Base-by-base conservation (phyloP, 2,888 invertebrate genomes). In the Stenodera caucasica region DNA sequence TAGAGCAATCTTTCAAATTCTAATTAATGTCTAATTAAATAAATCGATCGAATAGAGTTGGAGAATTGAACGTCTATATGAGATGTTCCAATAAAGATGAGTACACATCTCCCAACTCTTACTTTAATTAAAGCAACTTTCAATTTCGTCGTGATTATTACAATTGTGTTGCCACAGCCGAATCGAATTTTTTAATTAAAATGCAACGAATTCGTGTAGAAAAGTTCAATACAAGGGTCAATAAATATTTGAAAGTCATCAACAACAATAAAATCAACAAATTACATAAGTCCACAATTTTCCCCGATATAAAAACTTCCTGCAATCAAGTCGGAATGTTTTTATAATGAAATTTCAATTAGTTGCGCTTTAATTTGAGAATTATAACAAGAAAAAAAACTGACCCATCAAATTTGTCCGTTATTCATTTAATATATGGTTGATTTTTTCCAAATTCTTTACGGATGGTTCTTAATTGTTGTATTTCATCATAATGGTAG, bases 291-390 rank as follows among this genome's bases (percentile, higher is more conserved):
- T 21, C n/a, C n/a, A n/a, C n/a, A n/a, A n/a, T n/a, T n/a, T n/a
- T n/a, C n/a, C n/a, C n/a, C n/a, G n/a, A n/a, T n/a, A n/a, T n/a
- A n/a, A n/a, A n/a, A n/a, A n/a, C n/a, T n/a, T n/a, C n/a, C n/a
- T n/a, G n/a, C n/a, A n/a, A n/a, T n/a, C n/a, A n/a, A n/a, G n/a
- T n/a, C n/a, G n/a, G n/a, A n/a, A n/a, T n/a, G n/a, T n/a, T n/a
- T n/a, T n/a, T n/a, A n/a, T n/a, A n/a, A n/a, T n/a, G n/a, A n/a
- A 45, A 15, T 45, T 45, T 45, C 45, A 21, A 45, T 45, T 45
- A 3, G 45, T 45, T 11, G 21, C 45, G 45, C 45, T 21, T 45
- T 45, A 45, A 18, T 45, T 18, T 29, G 8, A 29, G 8, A 29
- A 29, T 6, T 29, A 29, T 8, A 29, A 29, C 29, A 29, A 29